Conservation (phyloP, 2,113 vertebrate species). For the Serilophus lunatus region DNA sequence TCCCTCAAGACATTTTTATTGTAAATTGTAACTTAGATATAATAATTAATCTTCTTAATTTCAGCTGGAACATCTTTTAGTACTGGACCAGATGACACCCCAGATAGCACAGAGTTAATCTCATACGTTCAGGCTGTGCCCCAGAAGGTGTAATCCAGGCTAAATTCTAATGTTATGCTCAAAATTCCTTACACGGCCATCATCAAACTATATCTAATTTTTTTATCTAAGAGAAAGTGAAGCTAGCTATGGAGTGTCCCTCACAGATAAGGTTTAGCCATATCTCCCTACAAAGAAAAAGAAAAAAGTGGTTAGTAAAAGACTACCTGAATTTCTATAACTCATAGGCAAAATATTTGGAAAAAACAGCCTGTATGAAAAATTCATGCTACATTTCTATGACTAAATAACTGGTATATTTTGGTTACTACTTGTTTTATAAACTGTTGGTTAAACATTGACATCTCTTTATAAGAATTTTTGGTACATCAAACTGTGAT, state of each 20-base stretch:
- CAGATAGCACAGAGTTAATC: not conserved
- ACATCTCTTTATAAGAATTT: not conserved
- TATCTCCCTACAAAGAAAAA: not conserved
- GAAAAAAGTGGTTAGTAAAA: not conserved
- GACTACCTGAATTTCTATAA: not conserved
- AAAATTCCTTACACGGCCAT: not conserved
- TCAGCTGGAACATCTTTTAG: not conserved
- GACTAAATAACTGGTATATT: not conserved
- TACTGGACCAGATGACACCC: not conserved
- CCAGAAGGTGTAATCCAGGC: fast-evolving
- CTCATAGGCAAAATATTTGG: not conserved
- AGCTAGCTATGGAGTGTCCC: fast-evolving
- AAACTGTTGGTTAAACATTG: not conserved
- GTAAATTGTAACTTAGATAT: not conserved
- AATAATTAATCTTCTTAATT: not conserved
- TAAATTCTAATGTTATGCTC: not conserved
- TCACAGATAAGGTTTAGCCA: not conserved
- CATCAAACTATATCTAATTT: not conserved
- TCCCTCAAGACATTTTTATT: not conserved
- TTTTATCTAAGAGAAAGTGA: not conserved
- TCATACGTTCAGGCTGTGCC: not conserved
- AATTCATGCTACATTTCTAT: not conserved
- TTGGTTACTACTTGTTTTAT: not conserved
- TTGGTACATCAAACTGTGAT: not conserved
- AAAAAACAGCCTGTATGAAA: not conserved